Base-by-base conservation (phyloP, 2,888 invertebrate species). In the Meghimatium bilineatum region DNA sequence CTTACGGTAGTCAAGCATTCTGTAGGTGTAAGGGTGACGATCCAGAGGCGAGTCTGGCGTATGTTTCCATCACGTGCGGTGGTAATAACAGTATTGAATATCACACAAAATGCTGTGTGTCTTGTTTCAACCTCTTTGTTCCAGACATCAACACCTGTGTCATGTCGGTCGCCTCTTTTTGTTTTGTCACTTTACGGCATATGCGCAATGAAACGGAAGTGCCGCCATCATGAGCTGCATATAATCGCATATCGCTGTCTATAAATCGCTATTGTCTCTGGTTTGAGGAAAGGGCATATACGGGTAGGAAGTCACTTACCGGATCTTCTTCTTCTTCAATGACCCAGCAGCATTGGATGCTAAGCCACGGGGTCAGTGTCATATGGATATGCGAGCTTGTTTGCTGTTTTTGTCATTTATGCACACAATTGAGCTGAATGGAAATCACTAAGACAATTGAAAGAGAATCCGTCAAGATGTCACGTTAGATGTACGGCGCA, bases 81-180 rank as follows among this genome's bases (percentile, higher is more conserved):
- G 23, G 8, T 56, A 56, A 56, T 56, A 56, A 23, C 8, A 56
- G 56, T 56, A 56, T 56, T 56, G 56, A 56, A 23, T 23, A 56
- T 56, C 56, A 56, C 56, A 56, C 6, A 14, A 20, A 23, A 23
- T 23, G 2, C 56, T 38, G 14, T 23, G 71, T 71, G 26, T 36
- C 71, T 36, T 32, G 71, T 71, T 71, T 32, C 71, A 32, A 36
- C 34, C 36, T 34, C 71, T 71, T 71, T 71, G 71, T 71, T 36
- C 38, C 29, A 71, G 38, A 36, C 34, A 71, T 71, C 71, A 14
- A 36, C 71, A 71, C 71, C 71, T 32, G 71, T 71, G 71, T 71
- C 71, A 71, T 1, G 17, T 71, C 71, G 71, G 36, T 32, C 17
- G 71, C 71, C 23, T 71, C 71, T 71, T 71, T 71, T 44, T 44